Conservation (phyloP, 2,797 vertebrate species). For the Cyprinodon diabolis region DNA sequence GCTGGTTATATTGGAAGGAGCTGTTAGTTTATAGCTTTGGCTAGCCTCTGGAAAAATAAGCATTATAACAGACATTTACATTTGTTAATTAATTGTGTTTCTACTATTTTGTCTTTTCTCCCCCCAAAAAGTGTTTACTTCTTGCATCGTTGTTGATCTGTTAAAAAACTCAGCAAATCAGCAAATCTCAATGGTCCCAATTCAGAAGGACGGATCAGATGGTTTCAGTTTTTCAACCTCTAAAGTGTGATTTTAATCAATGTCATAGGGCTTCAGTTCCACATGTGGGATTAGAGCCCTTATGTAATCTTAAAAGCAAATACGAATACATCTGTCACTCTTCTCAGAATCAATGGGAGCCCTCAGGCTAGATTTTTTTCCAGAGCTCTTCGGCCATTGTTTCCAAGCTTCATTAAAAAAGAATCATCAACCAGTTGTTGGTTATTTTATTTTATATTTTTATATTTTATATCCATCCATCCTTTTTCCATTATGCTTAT, state of each 20-base stretch:
- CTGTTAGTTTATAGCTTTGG: background rate
- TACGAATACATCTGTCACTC: conserved; percentile 37
- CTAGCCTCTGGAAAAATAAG: background rate
- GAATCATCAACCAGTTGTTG: conserved; percentile 88
- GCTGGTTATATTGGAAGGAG: background rate
- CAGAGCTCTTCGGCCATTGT: conserved; percentile 79
- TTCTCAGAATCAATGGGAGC: conserved; percentile 49
- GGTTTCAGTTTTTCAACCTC: conserved; percentile 9
- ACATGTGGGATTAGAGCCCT: conserved; percentile 14
- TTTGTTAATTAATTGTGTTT: background rate
- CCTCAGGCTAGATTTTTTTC: conserved; percentile 37
- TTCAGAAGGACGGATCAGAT: conserved; percentile 3
- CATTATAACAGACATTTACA: background rate
- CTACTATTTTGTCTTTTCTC: background rate
- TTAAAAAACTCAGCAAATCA: background rate
- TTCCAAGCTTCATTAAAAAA: conserved; percentile 82
- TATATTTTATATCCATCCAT: too few species aligned
- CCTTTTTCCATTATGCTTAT: too few species aligned
- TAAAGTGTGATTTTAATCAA: conserved; percentile 13
- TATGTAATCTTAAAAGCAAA: conserved; percentile 35
- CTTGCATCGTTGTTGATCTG: background rate
- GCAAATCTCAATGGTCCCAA: background rate
- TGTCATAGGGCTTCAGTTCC: conserved; percentile 15
- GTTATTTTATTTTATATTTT: conserved; percentile 14
- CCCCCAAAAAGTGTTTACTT: background rate